phyloP scores from a whole-genome alignment of 2,888 invertebrate genomes.

The Erebia epiphron region DNA sequence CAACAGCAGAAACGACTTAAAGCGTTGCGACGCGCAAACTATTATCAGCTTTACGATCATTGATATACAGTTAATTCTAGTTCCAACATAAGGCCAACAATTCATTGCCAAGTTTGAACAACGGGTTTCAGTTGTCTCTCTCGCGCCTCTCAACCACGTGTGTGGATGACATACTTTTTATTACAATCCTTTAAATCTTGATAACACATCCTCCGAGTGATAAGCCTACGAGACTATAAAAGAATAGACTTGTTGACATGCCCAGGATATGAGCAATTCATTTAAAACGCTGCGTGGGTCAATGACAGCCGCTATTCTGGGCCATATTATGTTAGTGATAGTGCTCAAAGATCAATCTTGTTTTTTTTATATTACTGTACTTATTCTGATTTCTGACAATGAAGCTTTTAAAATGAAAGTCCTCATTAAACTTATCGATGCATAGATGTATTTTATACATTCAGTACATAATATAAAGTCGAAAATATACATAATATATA shows the following conservation, averaged over 20 bases:
- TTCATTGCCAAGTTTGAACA: slow-evolving; percentile 78
- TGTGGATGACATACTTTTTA: slow-evolving; percentile 53
- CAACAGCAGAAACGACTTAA: slow-evolving; percentile 55
- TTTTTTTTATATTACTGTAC: neutral
- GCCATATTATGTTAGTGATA: slow-evolving; percentile 26
- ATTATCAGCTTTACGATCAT: slow-evolving; percentile 41
- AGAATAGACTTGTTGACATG: slow-evolving; percentile 45
- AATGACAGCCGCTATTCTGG: slow-evolving; percentile 56
- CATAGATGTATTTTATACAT: slow-evolving; percentile 10
- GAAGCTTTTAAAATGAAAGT: slow-evolving; percentile 3
- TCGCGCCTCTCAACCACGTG: slow-evolving; percentile 64
- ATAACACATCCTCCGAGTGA: slow-evolving; percentile 45
- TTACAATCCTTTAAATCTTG: slow-evolving; percentile 44
- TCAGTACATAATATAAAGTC: neutral
- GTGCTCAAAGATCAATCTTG: slow-evolving; percentile 7
- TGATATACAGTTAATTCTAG: slow-evolving; percentile 45
- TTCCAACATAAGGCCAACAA: slow-evolving; percentile 44
- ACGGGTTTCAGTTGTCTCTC: slow-evolving; percentile 69
- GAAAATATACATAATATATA: neutral
- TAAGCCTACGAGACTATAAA: slow-evolving; percentile 33
- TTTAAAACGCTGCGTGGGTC: slow-evolving; percentile 47
- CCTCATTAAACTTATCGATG: neutral
- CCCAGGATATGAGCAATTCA: slow-evolving; percentile 71
- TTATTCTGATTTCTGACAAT: neutral
- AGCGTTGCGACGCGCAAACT: slow-evolving; percentile 34